Evolutionary conservation across 2,888 invertebrate genomes (phyloP).

Genomic region (Keiferia lycopersicella): DNA sequence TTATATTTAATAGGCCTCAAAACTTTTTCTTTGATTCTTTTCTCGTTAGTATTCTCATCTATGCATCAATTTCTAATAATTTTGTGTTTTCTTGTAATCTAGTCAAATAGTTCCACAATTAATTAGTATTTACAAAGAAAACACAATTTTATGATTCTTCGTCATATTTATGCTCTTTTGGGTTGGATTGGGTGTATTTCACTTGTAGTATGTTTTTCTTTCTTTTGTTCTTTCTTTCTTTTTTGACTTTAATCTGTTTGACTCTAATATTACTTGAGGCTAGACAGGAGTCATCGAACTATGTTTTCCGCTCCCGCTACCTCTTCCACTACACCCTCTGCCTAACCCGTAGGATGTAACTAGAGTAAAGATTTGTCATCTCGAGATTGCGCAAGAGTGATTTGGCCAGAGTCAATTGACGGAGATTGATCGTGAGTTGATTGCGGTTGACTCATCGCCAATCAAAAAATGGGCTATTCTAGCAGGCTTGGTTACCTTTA

Average conservation of each 20-base stretch:
- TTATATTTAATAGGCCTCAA: neutral
- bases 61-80: neutral
- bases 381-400: slow-evolving; percentile 56
- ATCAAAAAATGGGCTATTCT: slow-evolving; percentile 3
- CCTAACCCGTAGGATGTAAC: slow-evolving; percentile 39
- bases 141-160: no score
- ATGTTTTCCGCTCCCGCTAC: slow-evolving; percentile 2
- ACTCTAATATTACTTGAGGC: no score
- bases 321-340: neutral
- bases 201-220: no score
- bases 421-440: slow-evolving; percentile 66
- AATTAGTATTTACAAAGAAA: no score
- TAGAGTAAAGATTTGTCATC: slow-evolving; percentile 55
- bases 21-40: neutral
- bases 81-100: no score
- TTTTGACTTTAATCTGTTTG: neutral
- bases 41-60: no score
- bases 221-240: no score
- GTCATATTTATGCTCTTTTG: no score
- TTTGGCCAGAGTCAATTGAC: slow-evolving; percentile 59
- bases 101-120: no score
- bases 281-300: neutral
- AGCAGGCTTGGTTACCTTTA: neutral
- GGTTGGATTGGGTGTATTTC: no score
- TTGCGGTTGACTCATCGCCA: slow-evolving; percentile 59